Percentiles rank a stretch among this genome's conserved stretches.
Evolutionary conservation across 2,888 invertebrate species (phyloP).

Genomic region (Clostera curtula): DNA sequence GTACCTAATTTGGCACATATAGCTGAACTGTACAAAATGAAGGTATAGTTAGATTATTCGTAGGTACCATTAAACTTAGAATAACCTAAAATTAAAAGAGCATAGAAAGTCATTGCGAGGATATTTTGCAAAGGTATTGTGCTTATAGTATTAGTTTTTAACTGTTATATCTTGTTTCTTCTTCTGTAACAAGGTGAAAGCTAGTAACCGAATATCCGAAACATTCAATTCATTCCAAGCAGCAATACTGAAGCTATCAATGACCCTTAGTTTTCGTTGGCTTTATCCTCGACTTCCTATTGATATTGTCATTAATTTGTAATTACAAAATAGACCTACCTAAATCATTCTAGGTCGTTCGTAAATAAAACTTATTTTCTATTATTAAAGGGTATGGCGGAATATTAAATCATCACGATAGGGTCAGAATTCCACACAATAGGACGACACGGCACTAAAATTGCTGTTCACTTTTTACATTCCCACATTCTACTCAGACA

Average conservation of each 20-base stretch:
- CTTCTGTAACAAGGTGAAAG: too few relatives aligned
- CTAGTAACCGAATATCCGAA: too few relatives aligned
- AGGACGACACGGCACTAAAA: constrained; percentile 23
- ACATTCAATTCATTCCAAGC: too few relatives aligned
- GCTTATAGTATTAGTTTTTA: too few relatives aligned
- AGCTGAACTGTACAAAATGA: constrained; percentile 31
- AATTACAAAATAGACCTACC: constrained; percentile 35
- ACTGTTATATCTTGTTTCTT: too few relatives aligned
- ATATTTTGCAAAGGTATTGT: constrained; percentile 3
- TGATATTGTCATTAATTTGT: constrained; percentile 31
- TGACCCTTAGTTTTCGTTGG: neutral
- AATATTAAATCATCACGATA: constrained; percentile 21
- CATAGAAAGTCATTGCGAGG: constrained; percentile 16
- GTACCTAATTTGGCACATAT: constrained; percentile 69
- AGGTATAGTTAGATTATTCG: constrained; percentile 14
- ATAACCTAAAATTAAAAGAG: constrained; percentile 13
- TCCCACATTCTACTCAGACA: too few relatives aligned
- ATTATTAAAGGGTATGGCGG: constrained; percentile 20
- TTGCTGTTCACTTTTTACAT: too few relatives aligned
- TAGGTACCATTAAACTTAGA: constrained; percentile 15
- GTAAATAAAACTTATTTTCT: constrained; percentile 37
- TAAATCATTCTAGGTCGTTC: constrained; percentile 28
- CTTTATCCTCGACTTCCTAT: constrained; percentile 27
- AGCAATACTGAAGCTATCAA: too few relatives aligned
- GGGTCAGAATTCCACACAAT: constrained; percentile 18